Evolutionary conservation across 2,888 invertebrate genomes (phyloP).

Genomic region (Papilio demoleus): DNA sequence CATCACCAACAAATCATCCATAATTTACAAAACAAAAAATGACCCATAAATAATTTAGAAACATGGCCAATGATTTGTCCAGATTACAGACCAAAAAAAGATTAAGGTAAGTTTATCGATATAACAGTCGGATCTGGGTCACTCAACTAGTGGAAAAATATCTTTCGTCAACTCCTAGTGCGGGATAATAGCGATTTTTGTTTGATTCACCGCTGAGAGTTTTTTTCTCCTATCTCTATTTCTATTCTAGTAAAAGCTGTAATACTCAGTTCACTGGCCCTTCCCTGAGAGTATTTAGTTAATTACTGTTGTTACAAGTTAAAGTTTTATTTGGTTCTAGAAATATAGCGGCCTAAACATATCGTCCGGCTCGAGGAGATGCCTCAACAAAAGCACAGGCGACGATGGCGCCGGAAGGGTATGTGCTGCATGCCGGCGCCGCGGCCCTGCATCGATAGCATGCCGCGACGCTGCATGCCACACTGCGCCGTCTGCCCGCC

Average conservation of each 20-base stretch:
- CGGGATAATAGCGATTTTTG: background rate
- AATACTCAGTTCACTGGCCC: too few species aligned
- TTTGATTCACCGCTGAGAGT: too few species aligned
- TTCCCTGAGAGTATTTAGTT: too few species aligned
- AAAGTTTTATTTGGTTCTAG: background rate
- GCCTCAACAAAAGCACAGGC: constrained; percentile 20
- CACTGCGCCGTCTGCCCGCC: constrained; percentile 22
- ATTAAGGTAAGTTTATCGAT: background rate
- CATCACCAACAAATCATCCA: background rate
- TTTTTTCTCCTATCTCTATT: too few species aligned
- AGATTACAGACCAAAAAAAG: background rate
- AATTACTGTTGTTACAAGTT: background rate
- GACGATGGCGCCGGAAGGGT: constrained; percentile 23
- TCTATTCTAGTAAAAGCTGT: background rate
- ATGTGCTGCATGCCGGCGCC: constrained; percentile 38
- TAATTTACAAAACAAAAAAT: background rate
- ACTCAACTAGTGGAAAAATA: background rate
- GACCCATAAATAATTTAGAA: constrained; percentile 9
- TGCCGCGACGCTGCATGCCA: constrained; percentile 37
- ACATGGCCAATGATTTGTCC: constrained; percentile 2
- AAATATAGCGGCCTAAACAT: constrained; percentile 4
- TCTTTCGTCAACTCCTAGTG: background rate
- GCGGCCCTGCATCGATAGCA: constrained; percentile 45
- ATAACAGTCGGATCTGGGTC: background rate
- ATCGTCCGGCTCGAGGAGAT: constrained; percentile 21